Evolutionary conservation across 2,113 vertebrate species (phyloP).

Genomic region (Carassius gibelio): DNA sequence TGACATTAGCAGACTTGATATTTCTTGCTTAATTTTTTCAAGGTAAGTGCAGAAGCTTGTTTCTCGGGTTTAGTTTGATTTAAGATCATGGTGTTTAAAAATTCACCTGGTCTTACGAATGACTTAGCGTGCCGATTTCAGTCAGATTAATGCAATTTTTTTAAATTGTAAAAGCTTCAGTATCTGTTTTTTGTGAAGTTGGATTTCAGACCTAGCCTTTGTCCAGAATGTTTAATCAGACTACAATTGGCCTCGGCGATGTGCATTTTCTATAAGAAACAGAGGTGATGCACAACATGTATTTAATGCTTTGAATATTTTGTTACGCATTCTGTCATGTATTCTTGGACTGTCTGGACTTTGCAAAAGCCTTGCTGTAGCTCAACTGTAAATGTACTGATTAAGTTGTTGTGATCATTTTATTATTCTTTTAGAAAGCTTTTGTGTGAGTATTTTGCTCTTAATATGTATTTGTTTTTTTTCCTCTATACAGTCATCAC

Average conservation of each 20-base stretch:
- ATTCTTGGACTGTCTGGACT: background rate
- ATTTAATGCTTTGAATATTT: background rate
- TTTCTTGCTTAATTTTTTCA: background rate
- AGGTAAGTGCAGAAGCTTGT: background rate
- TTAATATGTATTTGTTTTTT: background rate
- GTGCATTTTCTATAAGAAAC: background rate
- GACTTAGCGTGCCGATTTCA: too few species aligned
- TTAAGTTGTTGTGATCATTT: too few species aligned
- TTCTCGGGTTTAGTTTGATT: background rate
- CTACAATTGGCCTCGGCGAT: background rate
- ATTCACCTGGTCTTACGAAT: background rate
- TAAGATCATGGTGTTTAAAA: background rate
- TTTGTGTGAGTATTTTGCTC: too few species aligned
- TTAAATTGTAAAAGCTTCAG: background rate
- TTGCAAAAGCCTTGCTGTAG: background rate
- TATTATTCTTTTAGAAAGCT: too few species aligned
- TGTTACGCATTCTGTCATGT: background rate
- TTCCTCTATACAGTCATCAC: background rate
- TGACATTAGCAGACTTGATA: background rate
- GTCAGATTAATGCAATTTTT: background rate
- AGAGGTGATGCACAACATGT: background rate
- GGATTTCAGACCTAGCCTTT: background rate
- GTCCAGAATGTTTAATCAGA: background rate
- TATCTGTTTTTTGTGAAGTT: background rate
- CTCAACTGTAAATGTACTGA: background rate